A percentile compares a stretch with the other conserved stretches of the same genome.
Conservation (phyloP, 2,797 vertebrate species). For the Halcyon badia region DNA sequence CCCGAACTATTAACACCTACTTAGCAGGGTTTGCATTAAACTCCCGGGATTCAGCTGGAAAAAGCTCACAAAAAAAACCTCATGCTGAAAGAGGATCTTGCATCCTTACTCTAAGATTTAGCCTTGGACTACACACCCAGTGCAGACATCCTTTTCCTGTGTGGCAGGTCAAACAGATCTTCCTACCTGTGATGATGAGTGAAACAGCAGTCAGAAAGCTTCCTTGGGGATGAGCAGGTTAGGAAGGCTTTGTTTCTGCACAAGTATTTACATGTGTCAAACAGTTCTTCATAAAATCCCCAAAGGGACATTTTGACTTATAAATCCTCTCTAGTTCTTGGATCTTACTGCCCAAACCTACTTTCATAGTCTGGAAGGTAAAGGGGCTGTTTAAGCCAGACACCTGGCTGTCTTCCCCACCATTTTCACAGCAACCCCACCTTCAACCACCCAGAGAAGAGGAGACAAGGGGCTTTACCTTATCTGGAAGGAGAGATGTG, state of each 20-base stretch:
- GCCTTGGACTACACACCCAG: neutral
- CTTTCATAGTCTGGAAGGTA: rapidly evolving
- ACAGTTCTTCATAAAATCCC: neutral
- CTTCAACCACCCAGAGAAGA: rapidly evolving
- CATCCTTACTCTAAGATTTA: neutral
- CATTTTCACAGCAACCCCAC: neutral
- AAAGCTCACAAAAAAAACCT: neutral
- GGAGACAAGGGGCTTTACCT: neutral
- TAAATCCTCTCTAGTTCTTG: neutral
- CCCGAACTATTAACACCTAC: neutral
- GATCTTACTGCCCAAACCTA: neutral
- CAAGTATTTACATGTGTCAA: neutral
- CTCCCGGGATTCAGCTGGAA: neutral
- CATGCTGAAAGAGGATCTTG: neutral
- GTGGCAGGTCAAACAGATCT: neutral
- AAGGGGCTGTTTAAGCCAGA: neutral
- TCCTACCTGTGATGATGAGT: neutral
- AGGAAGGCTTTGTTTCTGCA: neutral
- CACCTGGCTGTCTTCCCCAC: neutral
- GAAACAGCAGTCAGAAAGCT: neutral
- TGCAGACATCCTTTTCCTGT: neutral
- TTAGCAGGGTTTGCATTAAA: neutral
- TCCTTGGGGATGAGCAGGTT: neutral
- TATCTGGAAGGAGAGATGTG: neutral
- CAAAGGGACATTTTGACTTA: neutral